Conservation (phyloP, 2,797 vertebrate genomes). For the Orientallactaga sibirica region DNA sequence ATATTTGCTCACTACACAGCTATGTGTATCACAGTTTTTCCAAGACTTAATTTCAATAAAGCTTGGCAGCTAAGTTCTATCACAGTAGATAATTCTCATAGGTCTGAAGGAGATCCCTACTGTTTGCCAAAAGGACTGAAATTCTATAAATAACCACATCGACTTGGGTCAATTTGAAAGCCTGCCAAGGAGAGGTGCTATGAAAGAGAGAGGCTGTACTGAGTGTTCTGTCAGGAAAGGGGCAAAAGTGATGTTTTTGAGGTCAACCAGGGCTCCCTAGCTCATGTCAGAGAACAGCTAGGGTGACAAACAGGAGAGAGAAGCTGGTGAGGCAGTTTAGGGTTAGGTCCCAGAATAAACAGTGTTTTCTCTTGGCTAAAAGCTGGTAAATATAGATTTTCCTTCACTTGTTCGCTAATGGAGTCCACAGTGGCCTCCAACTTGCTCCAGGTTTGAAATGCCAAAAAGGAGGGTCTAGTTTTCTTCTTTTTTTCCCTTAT, state of each 20-base stretch:
- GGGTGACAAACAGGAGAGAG: neutral
- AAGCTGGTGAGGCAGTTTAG: too few species aligned
- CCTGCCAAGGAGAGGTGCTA: neutral
- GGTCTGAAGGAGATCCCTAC: neutral
- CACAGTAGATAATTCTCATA: neutral
- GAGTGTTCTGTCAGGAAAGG: neutral
- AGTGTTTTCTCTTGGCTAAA: too few species aligned
- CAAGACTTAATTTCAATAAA: neutral
- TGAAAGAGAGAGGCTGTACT: neutral
- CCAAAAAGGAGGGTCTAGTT: too few species aligned
- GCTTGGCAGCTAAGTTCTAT: neutral
- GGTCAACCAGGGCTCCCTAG: neutral
- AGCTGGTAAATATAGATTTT: too few species aligned
- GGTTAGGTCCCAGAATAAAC: too few species aligned
- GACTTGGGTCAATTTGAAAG: neutral
- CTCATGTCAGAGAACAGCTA: neutral
- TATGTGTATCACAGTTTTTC: neutral
- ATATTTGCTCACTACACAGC: neutral
- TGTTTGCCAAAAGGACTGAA: neutral
- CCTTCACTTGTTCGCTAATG: too few species aligned
- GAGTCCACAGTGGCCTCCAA: too few species aligned
- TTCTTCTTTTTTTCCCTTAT: too few species aligned
- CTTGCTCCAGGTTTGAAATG: too few species aligned
- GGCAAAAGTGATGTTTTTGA: neutral
- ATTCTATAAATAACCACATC: neutral